Conservation (phyloP, 2,797 vertebrate genomes). For the Melopsittacus undulatus region DNA sequence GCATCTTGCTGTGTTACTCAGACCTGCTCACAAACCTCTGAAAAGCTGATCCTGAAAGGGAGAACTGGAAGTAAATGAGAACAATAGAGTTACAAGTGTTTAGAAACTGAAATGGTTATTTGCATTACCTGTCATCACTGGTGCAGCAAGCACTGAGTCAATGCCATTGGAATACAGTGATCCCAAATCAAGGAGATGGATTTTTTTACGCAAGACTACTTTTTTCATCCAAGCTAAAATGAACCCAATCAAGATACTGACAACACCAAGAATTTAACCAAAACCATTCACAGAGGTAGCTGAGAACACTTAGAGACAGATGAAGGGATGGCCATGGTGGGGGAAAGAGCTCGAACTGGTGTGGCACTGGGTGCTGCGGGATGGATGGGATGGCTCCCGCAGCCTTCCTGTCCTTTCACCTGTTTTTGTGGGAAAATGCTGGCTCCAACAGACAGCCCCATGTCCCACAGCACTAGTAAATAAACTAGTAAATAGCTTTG, state of each 20-base stretch:
- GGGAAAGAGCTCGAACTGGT: not conserved
- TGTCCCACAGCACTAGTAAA: not conserved
- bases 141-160: not conserved
- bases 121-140: not conserved
- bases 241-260: not conserved
- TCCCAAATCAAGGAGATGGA: not conserved
- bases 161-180: not conserved
- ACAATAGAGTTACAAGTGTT: not conserved
- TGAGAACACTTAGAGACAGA: not conserved
- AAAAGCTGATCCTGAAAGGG: not conserved
- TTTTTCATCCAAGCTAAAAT: not conserved
- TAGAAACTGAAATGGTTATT: not conserved
- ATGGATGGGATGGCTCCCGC: not conserved
- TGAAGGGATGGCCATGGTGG: not conserved
- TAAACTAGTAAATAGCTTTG: not conserved
- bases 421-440: not conserved
- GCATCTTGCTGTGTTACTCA: not conserved
- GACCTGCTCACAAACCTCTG: not conserved
- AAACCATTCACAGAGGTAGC: not conserved
- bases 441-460: not conserved
- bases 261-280: not conserved
- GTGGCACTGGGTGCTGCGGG: not conserved
- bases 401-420: not conserved
- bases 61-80: not conserved
- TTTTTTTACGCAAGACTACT: not conserved